Evolutionary conservation across 1,140 invertebrate species (phyloP).

Genomic region (Macrotrachela quadricornifera): DNA sequence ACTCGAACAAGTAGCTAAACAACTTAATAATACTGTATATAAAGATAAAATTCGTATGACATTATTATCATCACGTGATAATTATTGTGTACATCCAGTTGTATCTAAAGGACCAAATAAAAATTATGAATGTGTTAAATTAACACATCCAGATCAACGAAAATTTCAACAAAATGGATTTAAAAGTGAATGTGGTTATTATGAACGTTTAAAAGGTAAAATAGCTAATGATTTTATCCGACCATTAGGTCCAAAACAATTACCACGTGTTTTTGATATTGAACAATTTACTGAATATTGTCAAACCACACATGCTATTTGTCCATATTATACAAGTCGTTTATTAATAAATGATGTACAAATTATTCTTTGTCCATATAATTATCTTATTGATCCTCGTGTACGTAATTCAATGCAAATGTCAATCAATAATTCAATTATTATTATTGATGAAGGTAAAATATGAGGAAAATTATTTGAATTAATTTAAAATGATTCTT

Average conservation of each 20-base stretch:
- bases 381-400: slow-evolving; percentile 49
- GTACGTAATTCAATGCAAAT: slow-evolving; percentile 18
- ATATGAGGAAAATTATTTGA: too few species aligned
- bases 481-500: too few species aligned
- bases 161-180: not conserved
- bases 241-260: slow-evolving; percentile 12
- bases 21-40: slow-evolving; percentile 46
- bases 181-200: not conserved
- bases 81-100: slow-evolving; percentile 47
- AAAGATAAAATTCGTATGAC: slow-evolving; percentile 40
- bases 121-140: slow-evolving; percentile 46
- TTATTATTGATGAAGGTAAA: not conserved
- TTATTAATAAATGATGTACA: slow-evolving; percentile 40
- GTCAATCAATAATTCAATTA: not conserved
- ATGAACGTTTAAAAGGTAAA: slow-evolving; percentile 15
- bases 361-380: slow-evolving; percentile 64
- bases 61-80: slow-evolving; percentile 49
- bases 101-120: slow-evolving; percentile 36
- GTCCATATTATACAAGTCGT: slow-evolving; percentile 49
- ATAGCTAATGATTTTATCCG: slow-evolving; percentile 15
- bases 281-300: slow-evolving; percentile 22
- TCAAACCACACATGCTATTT: slow-evolving; percentile 20
- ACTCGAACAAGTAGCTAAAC: slow-evolving; percentile 49
- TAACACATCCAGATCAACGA: slow-evolving; percentile 30
- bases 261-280: slow-evolving; percentile 21